A percentile compares a stretch with the other conserved stretches of the same genome.
phyloP scores from a whole-genome alignment of 2,797 vertebrate species.

The Telmatherina bonti region DNA sequence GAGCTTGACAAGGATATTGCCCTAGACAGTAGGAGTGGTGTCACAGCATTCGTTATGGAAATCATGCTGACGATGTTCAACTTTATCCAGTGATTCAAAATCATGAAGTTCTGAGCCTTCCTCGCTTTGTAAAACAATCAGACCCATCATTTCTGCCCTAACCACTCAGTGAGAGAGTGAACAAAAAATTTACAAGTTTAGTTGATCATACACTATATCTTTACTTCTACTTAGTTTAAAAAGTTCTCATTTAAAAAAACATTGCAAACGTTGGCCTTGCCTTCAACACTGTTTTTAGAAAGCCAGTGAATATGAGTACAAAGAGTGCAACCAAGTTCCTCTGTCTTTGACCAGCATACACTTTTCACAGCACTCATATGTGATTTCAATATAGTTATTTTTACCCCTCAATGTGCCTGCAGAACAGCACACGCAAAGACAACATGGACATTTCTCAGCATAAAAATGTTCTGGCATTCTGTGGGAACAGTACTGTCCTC shows the following conservation, averaged over 20 bases:
- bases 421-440: neutral
- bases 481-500: neutral
- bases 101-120: neutral
- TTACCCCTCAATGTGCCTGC: neutral
- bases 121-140: neutral
- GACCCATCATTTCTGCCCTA: neutral
- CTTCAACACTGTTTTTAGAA: neutral
- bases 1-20: constrained; percentile 3
- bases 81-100: neutral
- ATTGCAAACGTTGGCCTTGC: neutral
- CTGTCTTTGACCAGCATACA: neutral
- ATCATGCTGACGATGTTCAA: neutral
- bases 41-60: neutral
- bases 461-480: neutral
- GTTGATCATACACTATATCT: no score
- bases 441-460: neutral
- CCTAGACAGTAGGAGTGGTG: constrained; percentile 1
- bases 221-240: neutral
- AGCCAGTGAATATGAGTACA: neutral
- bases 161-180: no score
- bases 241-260: neutral
- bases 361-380: no score
- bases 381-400: neutral
- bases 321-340: neutral
- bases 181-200: no score